Base-by-base conservation (phyloP, 2,113 vertebrate genomes). In the Alces alces region DNA sequence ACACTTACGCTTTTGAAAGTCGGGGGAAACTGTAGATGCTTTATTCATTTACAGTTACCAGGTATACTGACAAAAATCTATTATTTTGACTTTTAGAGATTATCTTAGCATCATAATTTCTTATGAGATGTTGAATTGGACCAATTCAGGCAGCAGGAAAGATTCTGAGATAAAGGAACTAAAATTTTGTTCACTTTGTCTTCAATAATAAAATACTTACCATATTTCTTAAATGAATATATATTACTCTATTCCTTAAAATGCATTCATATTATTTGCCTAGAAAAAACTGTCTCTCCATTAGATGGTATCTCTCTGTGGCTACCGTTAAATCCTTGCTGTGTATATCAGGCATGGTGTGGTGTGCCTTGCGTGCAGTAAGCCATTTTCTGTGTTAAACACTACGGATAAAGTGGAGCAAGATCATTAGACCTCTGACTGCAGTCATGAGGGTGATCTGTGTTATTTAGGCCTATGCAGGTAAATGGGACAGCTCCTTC, bases 51-150 rank as follows among this genome's bases (percentile, higher is more conserved):
- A 58, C 2, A 85, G 1, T 95, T 85, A 64, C 17, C 16, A 73
- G 39, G 14, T 97, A 28, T 58, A 45, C 25, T 90, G 92, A 95
- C 66, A 90, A 79, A 96, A 88, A 45, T 57, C 36, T 92, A 23
- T 85, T 80, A 19, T 47, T 96, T 80, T 70, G 43, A 97, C 36
- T 92, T 96, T 82, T 64, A 33, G 23, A 95, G 85, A 93, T 57
- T 96, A 43, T 55, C n/a, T 2, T 52, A 91, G 52, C 16, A 57
- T 89, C 16, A 9, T 96, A 66, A 87, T 90, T 95, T 97, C 83
- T 84, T 78, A 47, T 9, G 19, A 28, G 43, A 15, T 78, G 7
- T 1, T 21, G 13, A 39, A n/a, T 91, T 92, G 27, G n/a, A 87
- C 78, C 80, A 66, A 16, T 45, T 91, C 28, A 96, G 7, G 55